A percentile compares a stretch with the other conserved stretches of the same genome.
These are phyloP conservation scores for Dermolepida albohirtum DNA, from an alignment of 2,888 invertebrate genomes.

Conservation along the genomic window DNA sequence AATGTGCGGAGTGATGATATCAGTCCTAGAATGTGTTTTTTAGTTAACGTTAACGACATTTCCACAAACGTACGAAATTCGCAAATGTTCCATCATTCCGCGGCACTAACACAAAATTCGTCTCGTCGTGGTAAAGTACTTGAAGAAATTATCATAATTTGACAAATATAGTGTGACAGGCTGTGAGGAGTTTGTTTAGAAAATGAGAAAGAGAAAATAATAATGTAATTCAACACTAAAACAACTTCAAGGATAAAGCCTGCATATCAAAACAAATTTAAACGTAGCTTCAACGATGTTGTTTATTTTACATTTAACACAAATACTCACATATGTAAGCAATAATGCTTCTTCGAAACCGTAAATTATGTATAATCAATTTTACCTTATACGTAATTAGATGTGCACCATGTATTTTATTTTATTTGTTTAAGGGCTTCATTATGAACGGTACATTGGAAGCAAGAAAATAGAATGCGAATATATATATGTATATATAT, in stretches of 20 bases:
- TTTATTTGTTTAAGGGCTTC: conserved; percentile 17
- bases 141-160: conserved; percentile 12
- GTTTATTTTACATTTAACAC: conserved; percentile 32
- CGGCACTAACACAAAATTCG: conserved; percentile 5
- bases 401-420: conserved; percentile 9
- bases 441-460: not conserved
- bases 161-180: conserved; percentile 7
- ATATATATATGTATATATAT: too few relatives aligned
- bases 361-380: conserved; percentile 23
- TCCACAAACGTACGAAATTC: not conserved
- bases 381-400: conserved; percentile 28
- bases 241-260: conserved; percentile 9
- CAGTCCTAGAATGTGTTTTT: conserved; percentile 11
- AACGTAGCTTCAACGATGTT: not conserved
- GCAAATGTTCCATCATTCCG: not conserved
- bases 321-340: conserved; percentile 11
- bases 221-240: conserved; percentile 16
- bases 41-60: conserved; percentile 12
- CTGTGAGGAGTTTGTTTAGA: not conserved
- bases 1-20: not conserved
- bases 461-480: conserved; percentile 2
- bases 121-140: not conserved
- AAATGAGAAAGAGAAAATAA: conserved; percentile 14
- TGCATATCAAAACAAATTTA: conserved; percentile 25
- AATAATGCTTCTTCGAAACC: conserved; percentile 28